Evolutionary conservation across 2,797 vertebrate species (phyloP).

Genomic region (Megalops cyprinoides): DNA sequence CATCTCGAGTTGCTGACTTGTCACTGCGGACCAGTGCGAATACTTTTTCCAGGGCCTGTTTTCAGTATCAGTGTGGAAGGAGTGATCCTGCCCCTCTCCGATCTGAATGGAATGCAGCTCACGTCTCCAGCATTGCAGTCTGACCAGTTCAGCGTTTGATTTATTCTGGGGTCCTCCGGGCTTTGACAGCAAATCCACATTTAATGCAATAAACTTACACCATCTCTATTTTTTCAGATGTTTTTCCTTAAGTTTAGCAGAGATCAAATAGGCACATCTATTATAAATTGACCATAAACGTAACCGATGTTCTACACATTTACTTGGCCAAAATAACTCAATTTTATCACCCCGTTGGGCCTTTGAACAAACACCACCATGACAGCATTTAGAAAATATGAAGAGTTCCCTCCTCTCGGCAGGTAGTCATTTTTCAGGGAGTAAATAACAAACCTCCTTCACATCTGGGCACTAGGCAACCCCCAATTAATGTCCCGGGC

Average conservation of each 20-base stretch:
- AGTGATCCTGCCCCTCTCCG: slow-evolving; percentile 15
- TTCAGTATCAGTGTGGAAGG: slow-evolving; percentile 15
- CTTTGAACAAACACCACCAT: slow-evolving; percentile 67
- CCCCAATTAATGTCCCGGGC: slow-evolving; percentile 5
- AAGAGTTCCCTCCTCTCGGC: slow-evolving; percentile 44
- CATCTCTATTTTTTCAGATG: slow-evolving; percentile 78
- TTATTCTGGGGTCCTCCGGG: slow-evolving; percentile 17
- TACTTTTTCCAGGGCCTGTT: slow-evolving; percentile 22
- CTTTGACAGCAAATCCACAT: slow-evolving; percentile 56
- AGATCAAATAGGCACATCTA: slow-evolving; percentile 75
- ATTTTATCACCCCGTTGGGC: slow-evolving; percentile 67
- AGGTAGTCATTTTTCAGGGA: slow-evolving; percentile 5
- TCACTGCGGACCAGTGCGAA: slow-evolving; percentile 24
- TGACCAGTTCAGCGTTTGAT: slow-evolving; percentile 20
- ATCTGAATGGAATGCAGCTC: slow-evolving; percentile 43
- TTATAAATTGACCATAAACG: slow-evolving; percentile 73
- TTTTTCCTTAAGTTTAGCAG: slow-evolving; percentile 65
- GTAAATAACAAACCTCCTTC: slow-evolving; percentile 17
- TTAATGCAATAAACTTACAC: slow-evolving; percentile 71
- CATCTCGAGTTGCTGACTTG: slow-evolving; percentile 17
- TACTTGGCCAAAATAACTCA: slow-evolving; percentile 70
- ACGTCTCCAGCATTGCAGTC: background rate
- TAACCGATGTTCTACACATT: slow-evolving; percentile 72
- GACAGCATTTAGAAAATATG: slow-evolving; percentile 65
- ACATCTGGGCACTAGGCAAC: slow-evolving; percentile 10